Evolutionary conservation across 2,113 vertebrate species (phyloP).

Genomic region (Megaceryle maxima): DNA sequence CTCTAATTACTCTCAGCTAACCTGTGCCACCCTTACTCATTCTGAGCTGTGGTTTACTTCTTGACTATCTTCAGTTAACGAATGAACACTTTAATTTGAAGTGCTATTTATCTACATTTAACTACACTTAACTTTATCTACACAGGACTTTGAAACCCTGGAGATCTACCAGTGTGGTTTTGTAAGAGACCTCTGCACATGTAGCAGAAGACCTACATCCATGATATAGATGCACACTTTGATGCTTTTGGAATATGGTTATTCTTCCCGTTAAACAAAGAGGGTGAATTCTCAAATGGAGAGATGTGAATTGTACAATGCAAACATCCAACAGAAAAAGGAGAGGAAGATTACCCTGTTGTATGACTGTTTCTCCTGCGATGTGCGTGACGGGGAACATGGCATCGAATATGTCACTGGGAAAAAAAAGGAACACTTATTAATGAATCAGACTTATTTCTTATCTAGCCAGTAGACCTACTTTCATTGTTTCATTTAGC

Average conservation of each 20-base stretch:
- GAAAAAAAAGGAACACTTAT: conserved; percentile 46
- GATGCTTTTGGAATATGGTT: neutral
- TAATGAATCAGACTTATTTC: neutral
- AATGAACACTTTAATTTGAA: neutral
- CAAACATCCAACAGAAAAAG: neutral
- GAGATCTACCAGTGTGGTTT: neutral
- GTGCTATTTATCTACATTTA: neutral
- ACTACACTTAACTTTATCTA: neutral
- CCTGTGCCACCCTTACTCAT: neutral
- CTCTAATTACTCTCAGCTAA: conserved; percentile 12
- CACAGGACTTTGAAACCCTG: neutral
- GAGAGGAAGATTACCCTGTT: conserved; percentile 82
- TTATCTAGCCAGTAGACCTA: neutral
- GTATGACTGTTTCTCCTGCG: conserved; percentile 95
- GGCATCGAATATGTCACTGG: conserved; percentile 96
- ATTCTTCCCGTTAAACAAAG: neutral
- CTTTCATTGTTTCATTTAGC: neutral
- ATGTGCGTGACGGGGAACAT: conserved; percentile 98
- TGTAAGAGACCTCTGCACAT: neutral
- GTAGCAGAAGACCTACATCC: neutral
- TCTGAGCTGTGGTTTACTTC: neutral
- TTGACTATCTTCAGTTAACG: neutral
- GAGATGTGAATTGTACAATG: neutral
- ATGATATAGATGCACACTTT: neutral
- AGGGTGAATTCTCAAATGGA: neutral